Conservation (phyloP, 2,797 vertebrate genomes). For the Phoebastria nigripes region DNA sequence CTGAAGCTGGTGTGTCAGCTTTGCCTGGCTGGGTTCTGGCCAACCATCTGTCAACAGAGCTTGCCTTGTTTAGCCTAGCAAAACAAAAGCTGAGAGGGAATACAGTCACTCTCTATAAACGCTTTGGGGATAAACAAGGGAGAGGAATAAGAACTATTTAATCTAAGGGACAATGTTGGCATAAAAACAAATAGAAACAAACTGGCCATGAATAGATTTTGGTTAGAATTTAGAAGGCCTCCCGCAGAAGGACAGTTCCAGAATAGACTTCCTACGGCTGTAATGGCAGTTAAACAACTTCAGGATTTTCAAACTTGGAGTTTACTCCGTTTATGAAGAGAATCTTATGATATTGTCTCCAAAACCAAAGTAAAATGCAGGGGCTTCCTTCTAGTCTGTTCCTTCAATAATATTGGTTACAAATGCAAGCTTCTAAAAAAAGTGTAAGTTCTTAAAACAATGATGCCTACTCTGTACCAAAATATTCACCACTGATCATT, state of each 20-base stretch:
- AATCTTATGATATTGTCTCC: background rate
- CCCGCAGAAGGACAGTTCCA: background rate
- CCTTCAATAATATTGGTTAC: background rate
- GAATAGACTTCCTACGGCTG: background rate
- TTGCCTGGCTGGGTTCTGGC: background rate
- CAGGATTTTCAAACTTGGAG: background rate
- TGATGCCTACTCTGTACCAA: background rate
- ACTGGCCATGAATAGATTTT: background rate
- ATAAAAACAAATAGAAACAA: background rate
- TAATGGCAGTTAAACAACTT: background rate
- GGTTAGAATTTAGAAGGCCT: background rate
- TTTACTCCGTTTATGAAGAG: background rate
- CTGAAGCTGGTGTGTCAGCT: slow-evolving; percentile 20
- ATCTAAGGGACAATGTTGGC: background rate
- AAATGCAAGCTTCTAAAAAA: background rate
- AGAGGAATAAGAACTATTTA: background rate
- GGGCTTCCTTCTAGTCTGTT: background rate
- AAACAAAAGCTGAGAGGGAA: slow-evolving; percentile 44
- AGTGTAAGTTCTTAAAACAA: background rate
- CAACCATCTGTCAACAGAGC: slow-evolving; percentile 48
- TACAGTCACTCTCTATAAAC: background rate
- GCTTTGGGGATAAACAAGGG: background rate
- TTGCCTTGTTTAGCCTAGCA: slow-evolving; percentile 41
- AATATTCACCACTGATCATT: background rate
- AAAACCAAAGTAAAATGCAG: background rate